Evolutionary conservation across 2,113 vertebrate species (phyloP), one percentile per base, ranked within the genome.

Genomic region (Seriola quinqueradiata): DNA sequence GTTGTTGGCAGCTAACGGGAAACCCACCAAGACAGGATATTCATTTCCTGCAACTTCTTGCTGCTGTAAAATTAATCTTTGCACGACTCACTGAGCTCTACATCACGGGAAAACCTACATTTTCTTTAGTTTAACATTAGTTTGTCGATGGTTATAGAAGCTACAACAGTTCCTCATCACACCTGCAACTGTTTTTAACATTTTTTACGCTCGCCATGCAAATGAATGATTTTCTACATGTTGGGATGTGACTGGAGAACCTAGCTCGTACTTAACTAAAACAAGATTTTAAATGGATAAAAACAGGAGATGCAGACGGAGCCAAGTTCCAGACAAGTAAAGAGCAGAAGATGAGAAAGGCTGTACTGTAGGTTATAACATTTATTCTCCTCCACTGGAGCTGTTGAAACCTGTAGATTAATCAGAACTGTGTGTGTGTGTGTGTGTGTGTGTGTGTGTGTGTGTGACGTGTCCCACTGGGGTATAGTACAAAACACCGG

Each of bases 401-500:
- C 77, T n/a, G 79, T 10, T 83, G 70, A 88, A 82, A 85, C 69
- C 84, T 75, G 69, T 76, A 83, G 85, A 90, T 92, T 85, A 92
- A 91, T 92, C 88, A 83, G 75, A 83, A 82, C 60, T 73, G 59
- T 67, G 19, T 74, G 48, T 23, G 34, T 59, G 77, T 79, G 73
- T 46, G 63, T 63, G 76, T 46, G 65, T 67, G 19, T 74, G 55
- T 19, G 75, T 21, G 32, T 10, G 54, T 55, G 75, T 68, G 60
- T 70, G 77, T 34, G 46, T 50, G 83, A 57, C 61, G 59, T 25
- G 28, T 90, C 87, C 83, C 79, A 81, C 73, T 55, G 60, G 81
- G 90, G 85, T 91, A 80, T 89, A 84, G 90, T 89, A 89, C 86
- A 88, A 86, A 92, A 93, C 94, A 92, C 85, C 25, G 54, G 89